Evolutionary conservation across 2,797 vertebrate genomes (phyloP).

Genomic region (Setipinna tenuifilis): DNA sequence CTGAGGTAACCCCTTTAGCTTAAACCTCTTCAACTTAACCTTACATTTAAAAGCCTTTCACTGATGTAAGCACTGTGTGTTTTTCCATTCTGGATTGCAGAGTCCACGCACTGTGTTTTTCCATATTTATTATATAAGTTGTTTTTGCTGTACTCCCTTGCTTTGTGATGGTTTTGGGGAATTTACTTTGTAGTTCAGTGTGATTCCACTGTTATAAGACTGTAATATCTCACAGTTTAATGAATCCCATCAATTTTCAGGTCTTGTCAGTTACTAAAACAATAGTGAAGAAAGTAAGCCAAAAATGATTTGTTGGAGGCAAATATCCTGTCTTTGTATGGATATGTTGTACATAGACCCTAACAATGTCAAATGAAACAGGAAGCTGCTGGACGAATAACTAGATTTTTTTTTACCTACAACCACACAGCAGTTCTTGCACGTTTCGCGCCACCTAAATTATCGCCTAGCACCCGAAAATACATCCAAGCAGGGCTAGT

Average conservation of each 20-base stretch:
- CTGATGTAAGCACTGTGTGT: neutral
- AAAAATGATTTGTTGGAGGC: neutral
- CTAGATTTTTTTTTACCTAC: neutral
- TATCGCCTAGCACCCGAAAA: neutral
- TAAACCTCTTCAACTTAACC: neutral
- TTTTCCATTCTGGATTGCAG: neutral
- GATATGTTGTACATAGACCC: neutral
- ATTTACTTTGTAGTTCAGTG: neutral
- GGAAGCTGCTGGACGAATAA: neutral
- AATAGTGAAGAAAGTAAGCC: too few species aligned
- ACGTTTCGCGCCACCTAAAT: neutral
- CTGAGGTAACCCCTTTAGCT: neutral
- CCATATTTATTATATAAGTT: neutral
- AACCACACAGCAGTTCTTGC: neutral
- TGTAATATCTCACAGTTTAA: neutral
- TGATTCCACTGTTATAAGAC: neutral
- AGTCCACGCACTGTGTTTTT: neutral
- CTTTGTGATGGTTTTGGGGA: neutral
- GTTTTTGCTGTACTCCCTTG: neutral
- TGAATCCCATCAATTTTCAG: neutral
- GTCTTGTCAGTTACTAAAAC: neutral
- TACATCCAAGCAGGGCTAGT: neutral
- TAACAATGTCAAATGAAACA: neutral
- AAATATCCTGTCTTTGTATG: neutral
- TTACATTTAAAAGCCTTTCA: neutral